Conservation (phyloP, 2,797 vertebrate species). For the Lycodopsis pacificus region DNA sequence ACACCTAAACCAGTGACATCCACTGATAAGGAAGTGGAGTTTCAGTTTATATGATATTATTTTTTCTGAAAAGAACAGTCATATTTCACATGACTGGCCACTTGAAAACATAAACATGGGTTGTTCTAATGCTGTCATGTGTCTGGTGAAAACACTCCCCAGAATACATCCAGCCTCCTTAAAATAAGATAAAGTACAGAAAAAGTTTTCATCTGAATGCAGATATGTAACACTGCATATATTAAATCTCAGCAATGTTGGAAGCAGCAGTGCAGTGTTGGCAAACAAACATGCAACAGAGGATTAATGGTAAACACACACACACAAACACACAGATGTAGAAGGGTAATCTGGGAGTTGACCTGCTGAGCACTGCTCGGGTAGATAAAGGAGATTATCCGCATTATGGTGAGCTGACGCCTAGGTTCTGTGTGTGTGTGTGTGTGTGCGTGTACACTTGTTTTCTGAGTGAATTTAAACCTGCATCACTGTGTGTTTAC, state of each 20-base stretch:
- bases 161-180: background rate
- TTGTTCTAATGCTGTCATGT: constrained; percentile 1
- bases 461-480: constrained; percentile 22
- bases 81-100: constrained; percentile 1
- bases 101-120: background rate
- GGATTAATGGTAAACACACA: constrained; percentile 46
- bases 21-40: background rate
- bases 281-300: constrained; percentile 56
- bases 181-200: background rate
- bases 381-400: constrained; percentile 80
- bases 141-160: background rate
- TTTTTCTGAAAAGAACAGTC: background rate
- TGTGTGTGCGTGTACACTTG: constrained; percentile 9
- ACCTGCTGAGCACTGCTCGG: constrained; percentile 67
- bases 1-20: background rate
- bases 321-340: constrained; percentile 20
- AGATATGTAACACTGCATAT: constrained; percentile 24
- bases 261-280: constrained; percentile 49
- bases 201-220: constrained; percentile 31
- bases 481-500: constrained; percentile 33
- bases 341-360: constrained; percentile 69
- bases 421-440: constrained; percentile 22
- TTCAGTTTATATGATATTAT: background rate
- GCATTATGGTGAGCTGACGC: constrained; percentile 48
- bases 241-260: constrained; percentile 36